Evolutionary conservation across 2,113 vertebrate species (phyloP).

Genomic region (Oenanthe oenanthe): DNA sequence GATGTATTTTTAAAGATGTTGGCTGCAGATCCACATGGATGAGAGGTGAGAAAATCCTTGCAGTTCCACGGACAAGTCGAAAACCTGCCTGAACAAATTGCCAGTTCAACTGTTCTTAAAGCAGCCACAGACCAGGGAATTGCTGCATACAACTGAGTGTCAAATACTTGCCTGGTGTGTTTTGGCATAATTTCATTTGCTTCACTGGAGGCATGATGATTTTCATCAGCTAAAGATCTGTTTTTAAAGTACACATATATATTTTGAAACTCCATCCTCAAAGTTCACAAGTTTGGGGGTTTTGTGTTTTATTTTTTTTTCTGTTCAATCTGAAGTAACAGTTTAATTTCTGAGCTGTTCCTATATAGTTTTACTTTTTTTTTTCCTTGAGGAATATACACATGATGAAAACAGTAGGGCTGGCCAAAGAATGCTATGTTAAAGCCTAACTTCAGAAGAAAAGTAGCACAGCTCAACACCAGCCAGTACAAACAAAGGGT

Average conservation of each 20-base stretch:
- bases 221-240: constrained; percentile 12
- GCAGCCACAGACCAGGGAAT: background rate
- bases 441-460: background rate
- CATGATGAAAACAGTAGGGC: background rate
- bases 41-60: constrained; percentile 56
- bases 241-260: background rate
- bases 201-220: background rate
- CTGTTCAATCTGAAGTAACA: background rate
- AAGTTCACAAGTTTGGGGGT: background rate
- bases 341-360: background rate
- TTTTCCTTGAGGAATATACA: background rate
- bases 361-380: background rate
- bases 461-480: background rate
- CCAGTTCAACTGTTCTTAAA: constrained; percentile 43
- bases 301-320: background rate
- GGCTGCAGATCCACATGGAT: background rate
- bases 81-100: constrained; percentile 51
- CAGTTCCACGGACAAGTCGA: constrained; percentile 43
- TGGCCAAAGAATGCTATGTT: background rate
- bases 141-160: background rate
- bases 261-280: background rate
- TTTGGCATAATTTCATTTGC: constrained; percentile 26
- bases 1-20: constrained; percentile 52
- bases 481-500: background rate
- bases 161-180: background rate